These are phyloP conservation scores for Agrotis puta DNA, from an alignment of 2,888 invertebrate genomes.

Conservation along the genomic window DNA sequence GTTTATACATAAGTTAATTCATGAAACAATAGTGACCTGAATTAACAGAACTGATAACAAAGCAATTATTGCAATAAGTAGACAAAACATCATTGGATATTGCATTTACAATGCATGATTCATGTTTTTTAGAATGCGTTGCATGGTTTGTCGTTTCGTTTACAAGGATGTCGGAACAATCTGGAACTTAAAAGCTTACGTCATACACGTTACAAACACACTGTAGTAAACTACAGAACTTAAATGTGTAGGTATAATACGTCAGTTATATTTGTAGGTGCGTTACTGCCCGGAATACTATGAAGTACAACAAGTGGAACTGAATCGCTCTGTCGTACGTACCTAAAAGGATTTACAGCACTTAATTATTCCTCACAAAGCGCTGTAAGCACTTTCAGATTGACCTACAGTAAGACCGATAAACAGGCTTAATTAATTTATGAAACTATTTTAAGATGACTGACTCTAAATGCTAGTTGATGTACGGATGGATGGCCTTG, in stretches of 20 bases:
- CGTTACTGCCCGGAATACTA: background rate
- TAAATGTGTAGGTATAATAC: background rate
- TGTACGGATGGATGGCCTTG: constrained; percentile 83
- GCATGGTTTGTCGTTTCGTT: constrained; percentile 27
- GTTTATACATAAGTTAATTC: background rate
- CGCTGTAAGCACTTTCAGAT: constrained; percentile 8
- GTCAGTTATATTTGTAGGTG: constrained; percentile 1
- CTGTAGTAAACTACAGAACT: constrained; percentile 21
- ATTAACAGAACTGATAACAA: constrained; percentile 21
- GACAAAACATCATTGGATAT: constrained; percentile 6
- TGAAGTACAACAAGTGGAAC: background rate
- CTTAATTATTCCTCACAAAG: background rate
- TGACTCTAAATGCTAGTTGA: constrained; percentile 72
- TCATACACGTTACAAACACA: constrained; percentile 14
- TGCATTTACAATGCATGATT: constrained; percentile 27
- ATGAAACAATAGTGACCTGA: background rate
- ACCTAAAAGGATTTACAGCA: background rate
- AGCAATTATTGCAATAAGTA: constrained; percentile 18
- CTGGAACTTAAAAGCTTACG: constrained; percentile 50
- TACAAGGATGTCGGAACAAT: constrained; percentile 54
- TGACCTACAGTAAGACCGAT: constrained; percentile 18
- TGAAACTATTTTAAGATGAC: constrained; percentile 55
- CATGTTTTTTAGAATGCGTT: constrained; percentile 38
- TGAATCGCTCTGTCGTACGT: background rate
- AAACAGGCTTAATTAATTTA: constrained; percentile 23